phyloP scores from a whole-genome alignment of 2,797 vertebrate genomes.

The Remorina albescens region DNA sequence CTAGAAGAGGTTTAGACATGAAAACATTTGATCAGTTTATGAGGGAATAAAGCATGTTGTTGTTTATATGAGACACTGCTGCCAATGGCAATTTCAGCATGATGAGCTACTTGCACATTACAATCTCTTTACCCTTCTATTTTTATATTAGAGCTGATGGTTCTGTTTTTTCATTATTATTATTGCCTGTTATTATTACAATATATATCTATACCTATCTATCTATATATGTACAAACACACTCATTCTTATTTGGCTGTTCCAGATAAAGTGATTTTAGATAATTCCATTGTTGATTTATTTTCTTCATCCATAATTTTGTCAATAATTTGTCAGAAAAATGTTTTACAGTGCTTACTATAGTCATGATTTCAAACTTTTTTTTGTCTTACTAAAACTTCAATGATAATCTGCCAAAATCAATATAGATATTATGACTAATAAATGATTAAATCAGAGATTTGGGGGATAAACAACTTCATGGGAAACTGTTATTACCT shows the following conservation, averaged over 20 bases:
- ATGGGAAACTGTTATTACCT: background rate
- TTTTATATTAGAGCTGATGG: too few species aligned
- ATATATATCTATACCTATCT: too few species aligned
- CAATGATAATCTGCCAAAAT: background rate
- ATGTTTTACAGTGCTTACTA: background rate
- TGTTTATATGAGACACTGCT: background rate
- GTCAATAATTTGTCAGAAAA: background rate
- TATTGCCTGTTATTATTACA: too few species aligned
- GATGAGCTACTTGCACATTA: too few species aligned
- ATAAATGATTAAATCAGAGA: conserved; percentile 3
- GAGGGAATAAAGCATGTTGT: background rate
- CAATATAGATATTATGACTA: background rate
- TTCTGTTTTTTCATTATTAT: too few species aligned
- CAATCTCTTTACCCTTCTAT: too few species aligned
- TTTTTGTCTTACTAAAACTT: too few species aligned
- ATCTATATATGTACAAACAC: too few species aligned
- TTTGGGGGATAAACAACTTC: background rate
- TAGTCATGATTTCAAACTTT: background rate
- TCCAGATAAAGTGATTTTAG: background rate
- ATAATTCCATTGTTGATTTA: background rate
- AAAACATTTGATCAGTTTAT: background rate
- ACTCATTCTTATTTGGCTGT: too few species aligned
- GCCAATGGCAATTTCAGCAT: too few species aligned
- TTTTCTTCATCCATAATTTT: background rate
- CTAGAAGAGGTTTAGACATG: background rate